Base-by-base conservation (phyloP, 92 coral and sea anemone genomes). In the Epizoanthus stellaris region DNA sequence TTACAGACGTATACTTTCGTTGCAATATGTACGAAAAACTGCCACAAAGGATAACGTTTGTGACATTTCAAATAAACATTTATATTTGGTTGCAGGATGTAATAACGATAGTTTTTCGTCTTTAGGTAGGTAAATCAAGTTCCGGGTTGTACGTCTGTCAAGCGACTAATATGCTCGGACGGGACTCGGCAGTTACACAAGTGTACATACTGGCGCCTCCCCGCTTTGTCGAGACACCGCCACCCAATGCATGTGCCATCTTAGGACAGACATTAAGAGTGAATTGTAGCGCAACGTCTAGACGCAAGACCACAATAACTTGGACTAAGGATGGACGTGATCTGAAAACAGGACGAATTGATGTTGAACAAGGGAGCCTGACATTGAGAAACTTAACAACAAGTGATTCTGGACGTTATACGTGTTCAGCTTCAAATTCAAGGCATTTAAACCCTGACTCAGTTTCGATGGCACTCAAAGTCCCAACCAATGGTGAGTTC, bases 141-240 rank as follows among this genome's bases (percentile, higher is more conserved):
- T 79, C 83, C 9, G 71, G 83, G 0, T 39, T 79, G 40, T 79
- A 79, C 14, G 83, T 79, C 56, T 79, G 83, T 3, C 83, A 79
- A 40, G 83, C 83, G 2, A 45, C 83, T 40, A 79, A 79, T 63
- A 20, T 40, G 4, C 70, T 79, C 14, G 83, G 83, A 14, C 64
- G 65, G 8, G 83, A 79, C 23, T 63, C 70, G 6, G 83, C 72
- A 5, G 72, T 79, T 5, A 42, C 71, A 4, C 83, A 79, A 17
- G 23, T 79, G 23, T 53, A 45, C 34, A 62, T 79, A 4, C 52
- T 79, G 52, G 34, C 61, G 2, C 72, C 72, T 1, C 83, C 83
- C 5, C 83, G 58, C 0, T 79, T 79, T 21, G 6, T 79, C 67
- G 2, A 62, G 19, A 70, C 83, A 10, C 83, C 83, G n/a, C 34